Evolutionary conservation across 2,113 vertebrate genomes (phyloP).

Genomic region (Barbus barbus): DNA sequence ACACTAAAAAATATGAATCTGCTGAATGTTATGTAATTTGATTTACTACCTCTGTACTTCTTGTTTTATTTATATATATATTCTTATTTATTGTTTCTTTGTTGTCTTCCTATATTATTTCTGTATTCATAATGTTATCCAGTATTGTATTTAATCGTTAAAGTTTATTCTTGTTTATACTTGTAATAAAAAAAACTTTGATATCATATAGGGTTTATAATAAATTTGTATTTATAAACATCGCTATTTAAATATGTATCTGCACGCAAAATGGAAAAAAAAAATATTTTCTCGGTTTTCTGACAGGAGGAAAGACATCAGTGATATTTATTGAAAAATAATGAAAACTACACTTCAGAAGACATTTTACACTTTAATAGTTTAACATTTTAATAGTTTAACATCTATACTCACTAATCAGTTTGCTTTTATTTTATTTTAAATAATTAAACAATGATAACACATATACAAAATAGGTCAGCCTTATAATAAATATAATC

Average conservation of each 20-base stretch:
- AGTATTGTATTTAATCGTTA: no score
- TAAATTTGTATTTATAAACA: background rate
- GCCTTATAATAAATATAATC: slow-evolving; percentile 13
- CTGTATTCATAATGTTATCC: no score
- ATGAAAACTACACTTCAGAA: background rate
- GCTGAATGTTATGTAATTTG: no score
- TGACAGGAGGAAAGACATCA: background rate
- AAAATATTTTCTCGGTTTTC: background rate
- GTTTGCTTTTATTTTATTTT: background rate
- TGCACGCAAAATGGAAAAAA: background rate
- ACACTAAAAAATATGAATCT: background rate
- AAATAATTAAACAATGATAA: slow-evolving; percentile 10
- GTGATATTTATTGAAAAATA: background rate
- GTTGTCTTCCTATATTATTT: no score
- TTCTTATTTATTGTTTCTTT: no score
- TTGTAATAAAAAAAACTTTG: no score
- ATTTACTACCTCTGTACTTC: no score
- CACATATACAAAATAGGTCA: slow-evolving; percentile 10
- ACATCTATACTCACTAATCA: background rate
- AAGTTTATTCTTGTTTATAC: no score
- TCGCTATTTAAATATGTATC: background rate
- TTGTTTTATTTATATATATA: no score
- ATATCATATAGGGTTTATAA: background rate
- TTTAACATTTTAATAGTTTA: background rate
- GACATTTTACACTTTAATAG: background rate